Conservation (phyloP, 2,797 vertebrate species). For the Rhyacichthys aspro region DNA sequence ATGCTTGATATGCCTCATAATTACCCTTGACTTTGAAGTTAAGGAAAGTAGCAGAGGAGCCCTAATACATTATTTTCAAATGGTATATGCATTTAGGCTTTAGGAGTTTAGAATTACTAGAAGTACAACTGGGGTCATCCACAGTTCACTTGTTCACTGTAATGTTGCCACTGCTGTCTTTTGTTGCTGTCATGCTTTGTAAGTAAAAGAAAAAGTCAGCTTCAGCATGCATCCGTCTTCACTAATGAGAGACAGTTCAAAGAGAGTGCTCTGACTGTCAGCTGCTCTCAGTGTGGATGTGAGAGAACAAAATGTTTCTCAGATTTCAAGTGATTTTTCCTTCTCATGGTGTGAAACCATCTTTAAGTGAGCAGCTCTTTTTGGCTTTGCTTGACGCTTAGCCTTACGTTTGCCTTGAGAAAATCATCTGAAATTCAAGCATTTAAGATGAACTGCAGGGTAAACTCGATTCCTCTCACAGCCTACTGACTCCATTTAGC, state of each 20-base stretch:
- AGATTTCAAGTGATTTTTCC: no score
- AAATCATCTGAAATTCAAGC: slow-evolving; percentile 18
- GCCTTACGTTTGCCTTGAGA: slow-evolving; percentile 1
- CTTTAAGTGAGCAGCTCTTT: background rate
- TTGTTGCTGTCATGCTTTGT: slow-evolving; percentile 50
- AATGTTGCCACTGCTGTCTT: slow-evolving; percentile 32
- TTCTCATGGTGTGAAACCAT: no score
- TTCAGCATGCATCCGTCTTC: slow-evolving; percentile 52
- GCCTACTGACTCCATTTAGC: background rate
- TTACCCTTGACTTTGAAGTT: slow-evolving; percentile 55
- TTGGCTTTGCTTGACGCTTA: background rate
- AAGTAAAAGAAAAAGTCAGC: slow-evolving; percentile 48
- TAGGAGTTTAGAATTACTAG: slow-evolving; percentile 18
- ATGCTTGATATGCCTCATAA: slow-evolving; percentile 39
- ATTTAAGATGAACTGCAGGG: background rate
- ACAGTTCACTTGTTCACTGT: slow-evolving; percentile 47
- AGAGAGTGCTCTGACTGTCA: slow-evolving; percentile 46
- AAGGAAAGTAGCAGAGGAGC: slow-evolving; percentile 21
- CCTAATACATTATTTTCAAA: slow-evolving; percentile 28
- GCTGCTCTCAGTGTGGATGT: slow-evolving; percentile 33
- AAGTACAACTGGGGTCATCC: slow-evolving; percentile 44
- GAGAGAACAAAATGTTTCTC: slow-evolving; percentile 56
- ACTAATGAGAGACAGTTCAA: slow-evolving; percentile 60
- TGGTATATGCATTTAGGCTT: slow-evolving; percentile 30
- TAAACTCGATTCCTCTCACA: background rate